Evolutionary conservation across 2,888 invertebrate genomes (phyloP).

Genomic region (Lacanobia wlatinum): DNA sequence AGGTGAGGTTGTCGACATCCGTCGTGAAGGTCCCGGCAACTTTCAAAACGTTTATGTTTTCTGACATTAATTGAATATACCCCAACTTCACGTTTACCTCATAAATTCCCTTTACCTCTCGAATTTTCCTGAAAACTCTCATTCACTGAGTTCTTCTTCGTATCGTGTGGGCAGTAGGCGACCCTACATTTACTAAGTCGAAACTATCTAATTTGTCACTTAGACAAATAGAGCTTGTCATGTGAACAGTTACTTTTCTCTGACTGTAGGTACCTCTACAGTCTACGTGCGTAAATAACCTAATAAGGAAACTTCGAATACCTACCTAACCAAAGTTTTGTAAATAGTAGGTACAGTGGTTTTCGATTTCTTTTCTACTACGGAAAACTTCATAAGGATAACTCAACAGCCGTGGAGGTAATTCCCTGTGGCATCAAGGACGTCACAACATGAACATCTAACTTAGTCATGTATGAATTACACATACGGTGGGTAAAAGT

Average conservation of each 20-base stretch:
- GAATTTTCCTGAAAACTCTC: no score
- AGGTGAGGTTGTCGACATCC: no score
- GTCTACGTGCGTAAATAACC: background rate
- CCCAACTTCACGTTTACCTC: no score
- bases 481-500: background rate
- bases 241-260: background rate
- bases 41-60: no score
- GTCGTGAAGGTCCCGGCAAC: no score
- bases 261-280: background rate
- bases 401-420: constrained; percentile 3
- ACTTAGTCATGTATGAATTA: constrained; percentile 18
- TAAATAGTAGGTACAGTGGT: background rate
- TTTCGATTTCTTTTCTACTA: background rate
- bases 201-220: no score
- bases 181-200: no score
- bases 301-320: constrained; percentile 3
- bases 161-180: no score
- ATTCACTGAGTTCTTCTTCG: no score
- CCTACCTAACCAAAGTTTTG: background rate
- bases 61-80: no score
- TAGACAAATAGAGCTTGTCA: no score
- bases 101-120: no score
- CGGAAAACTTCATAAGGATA: constrained; percentile 34
- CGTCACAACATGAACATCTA: background rate
- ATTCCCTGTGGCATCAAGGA: constrained; percentile 3